Evolutionary conservation across 1,140 invertebrate species (phyloP).

Genomic region (Magallana angulata): DNA sequence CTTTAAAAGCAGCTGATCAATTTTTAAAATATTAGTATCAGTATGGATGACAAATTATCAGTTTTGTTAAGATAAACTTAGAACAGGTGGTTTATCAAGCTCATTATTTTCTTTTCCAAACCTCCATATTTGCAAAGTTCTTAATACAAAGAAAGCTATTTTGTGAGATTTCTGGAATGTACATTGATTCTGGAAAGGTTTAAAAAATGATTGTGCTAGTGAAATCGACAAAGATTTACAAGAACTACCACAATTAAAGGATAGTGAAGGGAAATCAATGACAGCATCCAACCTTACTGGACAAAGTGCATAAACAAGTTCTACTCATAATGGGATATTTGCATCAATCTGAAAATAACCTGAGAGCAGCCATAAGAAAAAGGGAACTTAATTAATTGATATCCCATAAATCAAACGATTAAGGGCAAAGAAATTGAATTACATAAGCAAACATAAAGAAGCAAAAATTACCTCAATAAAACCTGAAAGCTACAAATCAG

Average conservation of each 20-base stretch:
- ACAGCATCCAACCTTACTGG: neutral
- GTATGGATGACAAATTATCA: no score
- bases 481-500: no score
- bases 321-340: neutral
- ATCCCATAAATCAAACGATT: neutral
- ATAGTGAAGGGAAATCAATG: neutral
- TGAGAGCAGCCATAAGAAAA: neutral
- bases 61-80: no score
- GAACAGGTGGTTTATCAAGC: neutral
- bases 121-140: neutral
- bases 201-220: neutral
- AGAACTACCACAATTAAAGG: neutral
- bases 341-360: neutral
- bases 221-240: neutral
- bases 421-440: no score
- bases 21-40: no score
- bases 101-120: neutral
- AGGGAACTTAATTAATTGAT: neutral
- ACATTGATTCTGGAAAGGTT: neutral
- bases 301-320: neutral
- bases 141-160: conserved; percentile 10
- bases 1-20: no score
- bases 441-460: no score
- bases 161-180: neutral
- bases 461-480: no score